These are phyloP conservation scores for Phyllotis vaccarum DNA, from an alignment of 2,797 vertebrate species.

Conservation along the genomic window DNA sequence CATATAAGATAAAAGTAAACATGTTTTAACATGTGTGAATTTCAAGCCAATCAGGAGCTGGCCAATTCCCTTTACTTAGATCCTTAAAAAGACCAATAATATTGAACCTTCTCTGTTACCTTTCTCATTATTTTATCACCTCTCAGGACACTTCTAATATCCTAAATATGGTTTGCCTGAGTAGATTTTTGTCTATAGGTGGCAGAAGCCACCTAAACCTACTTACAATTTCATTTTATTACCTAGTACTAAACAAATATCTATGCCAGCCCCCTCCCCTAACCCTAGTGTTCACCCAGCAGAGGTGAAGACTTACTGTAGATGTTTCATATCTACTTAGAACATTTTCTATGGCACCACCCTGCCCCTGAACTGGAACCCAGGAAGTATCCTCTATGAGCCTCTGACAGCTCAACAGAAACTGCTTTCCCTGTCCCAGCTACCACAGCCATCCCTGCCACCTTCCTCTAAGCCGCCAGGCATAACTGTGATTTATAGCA, in stretches of 20 bases:
- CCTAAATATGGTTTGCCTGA: background rate
- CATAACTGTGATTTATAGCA: background rate
- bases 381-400: background rate
- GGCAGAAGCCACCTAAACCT: background rate
- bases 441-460: too few species aligned
- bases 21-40: background rate
- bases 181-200: background rate
- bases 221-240: background rate
- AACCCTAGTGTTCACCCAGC: too few species aligned
- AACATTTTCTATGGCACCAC: background rate
- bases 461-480: background rate
- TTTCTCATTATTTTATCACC: background rate
- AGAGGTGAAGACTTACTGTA: background rate
- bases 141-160: background rate
- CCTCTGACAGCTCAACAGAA: accelerated
- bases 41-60: background rate
- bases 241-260: background rate
- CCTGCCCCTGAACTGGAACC: background rate
- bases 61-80: background rate
- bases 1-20: background rate
- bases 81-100: background rate
- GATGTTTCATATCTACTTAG: background rate
- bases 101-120: background rate
- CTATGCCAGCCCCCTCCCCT: background rate
- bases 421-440: background rate